Base-by-base conservation (phyloP, 1,140 invertebrate species). In the Paralvinella palmiformis region DNA sequence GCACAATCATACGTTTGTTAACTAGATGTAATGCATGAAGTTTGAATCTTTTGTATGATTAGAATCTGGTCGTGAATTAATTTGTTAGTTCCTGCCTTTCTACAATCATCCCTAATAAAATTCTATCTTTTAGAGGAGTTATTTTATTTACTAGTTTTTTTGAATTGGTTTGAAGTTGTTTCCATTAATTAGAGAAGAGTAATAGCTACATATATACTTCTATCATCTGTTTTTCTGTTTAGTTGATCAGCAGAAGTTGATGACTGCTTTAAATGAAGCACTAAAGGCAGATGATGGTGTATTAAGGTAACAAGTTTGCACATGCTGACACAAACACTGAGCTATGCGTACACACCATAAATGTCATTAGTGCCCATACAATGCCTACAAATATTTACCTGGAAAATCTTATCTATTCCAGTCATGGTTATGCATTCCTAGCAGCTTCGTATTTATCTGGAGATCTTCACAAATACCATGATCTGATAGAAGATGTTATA, bases 401-500 rank as follows among this genome's bases (percentile, higher is more conserved):
- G 15, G 29, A 20, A n/a, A 35, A 33, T 35, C 63, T 59, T 52
- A 67, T 64, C 62, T 63, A 58, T 55, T 68, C 65, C 62, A 93
- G 89, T 73, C 84, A 94, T 66, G 92, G 89, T 0, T 91, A 93
- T 79, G 85, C 88, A 44, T 91, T 96, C 68, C 86, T 89, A 66
- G 85, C 92, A 62, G 91, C 90, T 41, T 80, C 90, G 27, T 82
- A 83, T 29, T 70, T 88, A 2, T 79, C 78, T 37, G 86, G 86
- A 0, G 85, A 85, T 66, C 85, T 87, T 41, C 75, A 69, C 45
- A 77, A 79, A 61, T 88, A 88, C 36, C 85, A 87, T 62, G 86
- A 91, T 62, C 85, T 89, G 53, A 88, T 96, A 53, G 92, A 95
- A 82, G 92, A 96, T 82, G 88, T 91, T 45, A 83, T 96, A 68